These are phyloP conservation scores for Lerema accius DNA, from an alignment of 1,140 invertebrate species.

Conservation along the genomic window DNA sequence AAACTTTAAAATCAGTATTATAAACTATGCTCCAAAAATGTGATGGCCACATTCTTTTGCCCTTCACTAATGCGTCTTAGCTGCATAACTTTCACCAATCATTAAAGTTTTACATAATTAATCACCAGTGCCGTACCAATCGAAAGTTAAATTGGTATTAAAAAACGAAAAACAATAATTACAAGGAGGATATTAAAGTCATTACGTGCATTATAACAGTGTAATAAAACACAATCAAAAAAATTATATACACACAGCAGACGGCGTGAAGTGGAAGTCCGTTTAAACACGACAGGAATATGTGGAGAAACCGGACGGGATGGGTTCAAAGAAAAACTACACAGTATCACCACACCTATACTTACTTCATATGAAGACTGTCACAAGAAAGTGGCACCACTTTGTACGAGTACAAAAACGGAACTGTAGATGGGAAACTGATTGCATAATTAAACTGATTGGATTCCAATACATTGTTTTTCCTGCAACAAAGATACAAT, in stretches of 20 bases:
- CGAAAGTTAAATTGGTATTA: too few species aligned
- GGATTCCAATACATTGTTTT: constrained; percentile 22
- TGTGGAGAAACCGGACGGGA: constrained; percentile 1
- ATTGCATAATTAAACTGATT: constrained; percentile 16
- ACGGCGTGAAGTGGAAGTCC: constrained; percentile 8
- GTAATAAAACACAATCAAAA: neutral
- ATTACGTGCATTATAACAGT: neutral
- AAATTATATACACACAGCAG: neutral
- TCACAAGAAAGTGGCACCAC: constrained; percentile 15
- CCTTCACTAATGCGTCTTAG: neutral
- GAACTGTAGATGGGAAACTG: constrained; percentile 12
- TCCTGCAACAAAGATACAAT: constrained; percentile 1
- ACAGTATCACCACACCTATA: neutral
- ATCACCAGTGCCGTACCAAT: neutral
- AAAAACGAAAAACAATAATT: neutral
- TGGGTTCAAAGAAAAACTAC: constrained; percentile 5
- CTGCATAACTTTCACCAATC: constrained; percentile 12
- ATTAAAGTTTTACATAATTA: neutral
- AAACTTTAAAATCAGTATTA: neutral
- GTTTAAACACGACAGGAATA: constrained; percentile 7
- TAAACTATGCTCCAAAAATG: neutral
- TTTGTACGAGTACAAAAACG: neutral
- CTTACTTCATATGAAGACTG: neutral
- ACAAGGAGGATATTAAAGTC: neutral
- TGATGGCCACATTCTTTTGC: neutral